Conservation (phyloP, 2,888 invertebrate genomes). For the Oligia fasciuncula region DNA sequence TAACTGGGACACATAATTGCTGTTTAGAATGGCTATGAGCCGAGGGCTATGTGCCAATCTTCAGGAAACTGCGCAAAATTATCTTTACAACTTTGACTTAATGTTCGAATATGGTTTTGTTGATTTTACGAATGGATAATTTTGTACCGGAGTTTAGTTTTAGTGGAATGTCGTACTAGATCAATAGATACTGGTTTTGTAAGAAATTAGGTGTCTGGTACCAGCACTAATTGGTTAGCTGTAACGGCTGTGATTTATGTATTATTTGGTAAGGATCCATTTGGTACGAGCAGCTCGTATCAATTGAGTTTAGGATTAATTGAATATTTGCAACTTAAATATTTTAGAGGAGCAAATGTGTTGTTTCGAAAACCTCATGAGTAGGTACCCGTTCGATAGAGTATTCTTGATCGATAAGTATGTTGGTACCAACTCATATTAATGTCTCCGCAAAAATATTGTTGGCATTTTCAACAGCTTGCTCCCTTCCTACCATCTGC, state of each 20-base stretch:
- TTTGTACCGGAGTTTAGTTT: neutral
- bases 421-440: neutral
- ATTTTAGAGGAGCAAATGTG: neutral
- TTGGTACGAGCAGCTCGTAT: neutral
- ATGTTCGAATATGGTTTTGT: slow-evolving; percentile 20
- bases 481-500: too few relatives aligned
- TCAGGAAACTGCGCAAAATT: slow-evolving; percentile 15
- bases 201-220: slow-evolving; percentile 22
- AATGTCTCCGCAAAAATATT: neutral
- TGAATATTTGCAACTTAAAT: neutral
- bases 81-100: slow-evolving; percentile 8
- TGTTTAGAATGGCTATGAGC: slow-evolving; percentile 84
- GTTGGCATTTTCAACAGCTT: neutral
- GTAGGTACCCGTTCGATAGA: too few relatives aligned
- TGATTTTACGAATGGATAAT: slow-evolving; percentile 41
- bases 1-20: slow-evolving; percentile 85
- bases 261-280: neutral
- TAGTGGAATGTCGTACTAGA: slow-evolving; percentile 10
- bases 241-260: neutral
- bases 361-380: neutral
- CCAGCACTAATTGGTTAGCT: slow-evolving; percentile 34
- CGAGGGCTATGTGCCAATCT: slow-evolving; percentile 70
- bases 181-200: slow-evolving; percentile 21
- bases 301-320: neutral
- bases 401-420: neutral